Evolutionary conservation across 2,888 invertebrate genomes (phyloP), one percentile per base, ranked within the genome.

Genomic region (Hydropsyche betteni): DNA sequence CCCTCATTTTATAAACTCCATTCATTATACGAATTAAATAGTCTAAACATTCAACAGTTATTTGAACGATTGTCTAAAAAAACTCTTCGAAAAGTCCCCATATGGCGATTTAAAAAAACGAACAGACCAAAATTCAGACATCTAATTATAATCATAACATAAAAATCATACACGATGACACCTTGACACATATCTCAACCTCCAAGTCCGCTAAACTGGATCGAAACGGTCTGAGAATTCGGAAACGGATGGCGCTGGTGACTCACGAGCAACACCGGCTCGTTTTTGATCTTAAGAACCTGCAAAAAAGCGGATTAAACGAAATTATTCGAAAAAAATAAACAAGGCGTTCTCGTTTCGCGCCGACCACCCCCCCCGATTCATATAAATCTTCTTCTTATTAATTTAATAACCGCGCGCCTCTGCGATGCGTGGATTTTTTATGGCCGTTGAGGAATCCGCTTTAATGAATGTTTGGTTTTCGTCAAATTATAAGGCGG

Each of bases 221-320:
- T 34, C 64, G 64, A 64, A 3, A 64, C 24, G 51, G 70, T 70
- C 53, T 70, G 69, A 70, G 78, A 78, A 78, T 78, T 78, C 78
- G 78, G 78, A 78, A 78, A 76, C 76, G 78, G 78, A 78, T 75
- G 61, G 50, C 61, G 61, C 33, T 33, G 36, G 68, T 77, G 75
- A 77, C 44, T 75, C 77, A 74, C 33, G 6, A 55, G 2, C n/a
- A 24, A 64, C 34, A 64, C 36, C 34, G 64, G 64, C 64, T 36
- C 34, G 34, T 34, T 64, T n/a, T 64, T 64, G 64, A 64, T 64
- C 64, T 36, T 36, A 36, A n/a, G 33, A 10, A 61, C 2, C 10
- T 33, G 12, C 10, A 36, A 64, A 36, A 36, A 64, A 36, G 34
- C 5, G 24, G 24, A 61, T 24, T 58, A 16, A 16, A 8, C 24